phyloP scores from a whole-genome alignment of 2,113 vertebrate genomes.

The Grallaria varia region DNA sequence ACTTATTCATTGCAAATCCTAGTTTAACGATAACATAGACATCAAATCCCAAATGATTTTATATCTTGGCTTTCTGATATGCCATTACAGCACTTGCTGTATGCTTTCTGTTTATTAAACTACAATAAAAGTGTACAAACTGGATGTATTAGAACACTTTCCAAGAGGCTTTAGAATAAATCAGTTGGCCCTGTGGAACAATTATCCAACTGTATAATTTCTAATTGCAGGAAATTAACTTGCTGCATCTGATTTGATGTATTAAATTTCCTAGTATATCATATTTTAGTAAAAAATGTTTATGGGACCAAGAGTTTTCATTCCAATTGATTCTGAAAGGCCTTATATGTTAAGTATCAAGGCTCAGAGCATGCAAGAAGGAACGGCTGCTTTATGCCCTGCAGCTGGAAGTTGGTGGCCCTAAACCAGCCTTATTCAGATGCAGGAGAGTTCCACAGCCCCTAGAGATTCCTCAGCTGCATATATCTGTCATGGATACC shows the following conservation, averaged over 20 bases:
- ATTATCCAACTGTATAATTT: not conserved
- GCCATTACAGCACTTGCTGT: conserved; percentile 2
- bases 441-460: not conserved
- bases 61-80: conserved; percentile 42
- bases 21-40: conserved; percentile 46
- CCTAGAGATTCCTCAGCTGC: not conserved
- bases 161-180: not conserved
- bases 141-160: not conserved
- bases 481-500: not conserved
- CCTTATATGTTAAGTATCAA: not conserved
- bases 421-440: not conserved
- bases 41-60: conserved; percentile 39
- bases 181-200: not conserved
- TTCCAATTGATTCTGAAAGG: conserved; percentile 1
- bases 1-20: conserved; percentile 57
- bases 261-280: not conserved
- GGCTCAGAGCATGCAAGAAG: not conserved
- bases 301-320: not conserved
- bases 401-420: not conserved
- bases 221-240: conserved; percentile 26
- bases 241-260: not conserved
- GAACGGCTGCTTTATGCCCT: not conserved
- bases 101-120: conserved; percentile 49
- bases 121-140: conserved; percentile 18
- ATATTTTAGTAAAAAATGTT: not conserved